phyloP scores from a whole-genome alignment of 2,797 vertebrate genomes.

The Loriculus beryllinus region DNA sequence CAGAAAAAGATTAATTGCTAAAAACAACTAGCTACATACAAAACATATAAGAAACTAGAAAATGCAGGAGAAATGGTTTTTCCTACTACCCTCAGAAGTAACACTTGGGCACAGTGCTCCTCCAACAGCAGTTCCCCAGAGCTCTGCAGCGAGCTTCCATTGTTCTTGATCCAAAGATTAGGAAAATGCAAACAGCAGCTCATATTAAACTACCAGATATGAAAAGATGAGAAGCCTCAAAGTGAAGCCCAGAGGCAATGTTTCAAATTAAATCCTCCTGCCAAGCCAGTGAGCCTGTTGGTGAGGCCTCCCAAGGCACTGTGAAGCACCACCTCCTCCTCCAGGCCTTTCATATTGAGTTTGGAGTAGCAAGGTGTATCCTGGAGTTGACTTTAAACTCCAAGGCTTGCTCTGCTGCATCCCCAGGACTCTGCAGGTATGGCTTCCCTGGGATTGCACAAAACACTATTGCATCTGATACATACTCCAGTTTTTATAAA shows the following conservation, averaged over 20 bases:
- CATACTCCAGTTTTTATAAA: rapidly evolving
- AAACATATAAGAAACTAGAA: neutral
- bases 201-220: neutral
- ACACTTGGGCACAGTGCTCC: neutral
- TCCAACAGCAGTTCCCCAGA: neutral
- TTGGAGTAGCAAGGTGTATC: neutral
- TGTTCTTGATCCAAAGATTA: neutral
- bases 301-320: neutral
- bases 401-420: neutral
- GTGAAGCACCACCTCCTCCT: neutral
- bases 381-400: neutral
- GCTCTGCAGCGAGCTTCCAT: neutral
- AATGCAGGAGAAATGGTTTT: neutral
- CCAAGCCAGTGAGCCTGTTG: rapidly evolving
- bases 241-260: neutral
- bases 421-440: neutral
- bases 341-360: neutral
- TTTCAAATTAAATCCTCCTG: neutral
- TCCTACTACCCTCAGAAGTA: neutral
- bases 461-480: neutral
- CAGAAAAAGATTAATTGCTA: neutral
- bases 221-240: neutral
- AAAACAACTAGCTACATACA: neutral
- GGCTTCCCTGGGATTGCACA: neutral
- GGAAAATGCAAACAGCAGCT: neutral